phyloP scores from a whole-genome alignment of 2,113 vertebrate genomes.

The Cebidichthys violaceus region DNA sequence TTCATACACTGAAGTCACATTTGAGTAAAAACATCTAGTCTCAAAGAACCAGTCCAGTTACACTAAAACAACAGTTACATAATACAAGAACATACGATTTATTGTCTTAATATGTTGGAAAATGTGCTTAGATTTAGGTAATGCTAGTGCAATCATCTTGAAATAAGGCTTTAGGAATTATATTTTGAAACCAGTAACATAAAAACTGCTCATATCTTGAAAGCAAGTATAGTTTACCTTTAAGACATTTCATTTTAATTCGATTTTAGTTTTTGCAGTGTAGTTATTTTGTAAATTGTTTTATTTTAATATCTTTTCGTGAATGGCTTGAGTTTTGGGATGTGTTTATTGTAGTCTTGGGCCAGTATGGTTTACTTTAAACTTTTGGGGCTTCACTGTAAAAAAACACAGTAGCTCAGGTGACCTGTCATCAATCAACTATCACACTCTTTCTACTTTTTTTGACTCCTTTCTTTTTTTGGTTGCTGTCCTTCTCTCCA shows the following conservation, averaged over 20 bases:
- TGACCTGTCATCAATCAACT: not conserved
- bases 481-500: not conserved
- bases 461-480: not conserved
- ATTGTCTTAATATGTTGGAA: not conserved
- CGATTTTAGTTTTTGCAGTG: too few relatives aligned
- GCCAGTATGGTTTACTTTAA: not conserved
- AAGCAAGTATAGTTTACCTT: not conserved
- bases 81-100: not conserved
- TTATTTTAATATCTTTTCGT: not conserved
- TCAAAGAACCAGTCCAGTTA: not conserved
- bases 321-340: not conserved
- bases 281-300: not conserved
- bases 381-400: not conserved
- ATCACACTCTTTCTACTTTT: not conserved
- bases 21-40: too few relatives aligned
- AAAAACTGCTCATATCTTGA: not conserved
- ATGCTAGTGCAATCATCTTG: not conserved
- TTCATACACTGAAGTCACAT: too few relatives aligned
- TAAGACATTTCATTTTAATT: too few relatives aligned
- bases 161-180: not conserved
- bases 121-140: not conserved
- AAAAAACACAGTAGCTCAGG: not conserved
- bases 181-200: not conserved
- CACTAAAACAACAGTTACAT: not conserved
- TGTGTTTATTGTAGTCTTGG: not conserved